Percentiles rank a stretch among this genome's conserved stretches.
These are phyloP conservation scores for Diacarnus erythraeanus DNA, from an alignment of 37 sponge, comb jelly and placozoan genomes.

Conservation along the genomic window DNA sequence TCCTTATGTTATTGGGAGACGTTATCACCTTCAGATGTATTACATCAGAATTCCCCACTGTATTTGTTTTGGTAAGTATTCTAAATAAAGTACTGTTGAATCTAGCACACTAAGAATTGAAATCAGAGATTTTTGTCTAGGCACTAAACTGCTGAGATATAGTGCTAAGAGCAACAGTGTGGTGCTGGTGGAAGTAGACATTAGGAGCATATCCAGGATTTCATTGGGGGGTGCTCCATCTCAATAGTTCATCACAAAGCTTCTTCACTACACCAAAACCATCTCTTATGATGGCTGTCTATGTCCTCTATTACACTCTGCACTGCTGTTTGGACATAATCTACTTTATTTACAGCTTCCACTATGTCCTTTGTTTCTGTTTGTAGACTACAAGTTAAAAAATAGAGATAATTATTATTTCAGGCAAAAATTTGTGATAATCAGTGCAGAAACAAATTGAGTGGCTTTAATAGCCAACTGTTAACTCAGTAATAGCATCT, in stretches of 20 bases:
- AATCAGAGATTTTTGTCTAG: too few relatives aligned
- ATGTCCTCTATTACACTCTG: constrained; percentile 30
- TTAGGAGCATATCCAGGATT: too few relatives aligned
- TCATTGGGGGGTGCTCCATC: too few relatives aligned
- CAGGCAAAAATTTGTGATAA: constrained; percentile 37
- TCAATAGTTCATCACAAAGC: constrained; percentile 22
- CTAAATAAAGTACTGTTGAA: neutral
- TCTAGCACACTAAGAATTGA: too few relatives aligned
- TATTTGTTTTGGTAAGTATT: too few relatives aligned
- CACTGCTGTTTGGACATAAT: constrained; percentile 21
- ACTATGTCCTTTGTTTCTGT: constrained; percentile 23
- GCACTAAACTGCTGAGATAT: too few relatives aligned
- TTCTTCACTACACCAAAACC: constrained; percentile 29
- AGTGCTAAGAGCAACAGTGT: too few relatives aligned
- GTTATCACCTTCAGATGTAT: neutral
- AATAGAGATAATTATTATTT: constrained; percentile 40
- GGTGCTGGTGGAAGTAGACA: too few relatives aligned
- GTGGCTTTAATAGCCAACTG: constrained; percentile 23
- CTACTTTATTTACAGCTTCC: constrained; percentile 32
- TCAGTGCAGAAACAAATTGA: constrained; percentile 32
- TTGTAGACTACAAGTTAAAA: constrained; percentile 6
- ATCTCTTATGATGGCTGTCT: constrained; percentile 31
- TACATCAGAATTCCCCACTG: too few relatives aligned
- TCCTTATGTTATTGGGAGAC: neutral
- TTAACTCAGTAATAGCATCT: constrained; percentile 36